Evolutionary conservation across 2,113 vertebrate genomes (phyloP), one percentile per base, ranked within the genome.

Genomic region (Meriones unguiculatus): DNA sequence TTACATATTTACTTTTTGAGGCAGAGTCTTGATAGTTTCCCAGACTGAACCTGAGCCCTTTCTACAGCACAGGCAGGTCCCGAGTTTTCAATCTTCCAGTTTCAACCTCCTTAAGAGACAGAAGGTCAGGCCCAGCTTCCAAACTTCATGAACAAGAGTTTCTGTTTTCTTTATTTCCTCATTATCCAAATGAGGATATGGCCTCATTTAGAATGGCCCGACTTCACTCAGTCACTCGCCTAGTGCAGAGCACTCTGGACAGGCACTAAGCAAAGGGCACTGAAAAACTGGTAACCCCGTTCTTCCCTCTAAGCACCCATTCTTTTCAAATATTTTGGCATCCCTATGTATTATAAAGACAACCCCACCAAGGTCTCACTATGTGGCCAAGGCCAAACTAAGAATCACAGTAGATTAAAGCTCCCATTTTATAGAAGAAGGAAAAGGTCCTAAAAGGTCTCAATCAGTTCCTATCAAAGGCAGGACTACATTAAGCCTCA

Each of bases 321-420:
- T 73, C 35, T 24, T 95, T 95, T 87, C 69, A 87, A 90, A 90
- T 76, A 80, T 57, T 59, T 14, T 62, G 24, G 24, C 46, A 89
- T 75, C 30, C 7, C 32, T 59, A 80, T 7, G 52, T 69, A 20
- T 73, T 75, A 64, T 73, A 13, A 59, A 46, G 67, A 65, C 59
- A 78, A 10, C 46, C 22, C 41, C 1, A 2, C 24, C 75, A 32
- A n/a, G 30, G 12, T 59, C 57, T 82, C 80, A 59, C n/a, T 62
- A 46, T 13, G 46, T 20, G 35, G 77, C 59, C 57, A 22, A 28
- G 7, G 24, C 12, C 28, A 77, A 87, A 72, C 54, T 46, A 70
- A 69, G 4, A 89, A 93, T 9, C 32, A 78, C 18, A 13, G 57
- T 59, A 93, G 57, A 69, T 35, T 89, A 85, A 89, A 91, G 2